phyloP scores from a whole-genome alignment of 1,140 invertebrate genomes.

The Coelopa frigida region DNA sequence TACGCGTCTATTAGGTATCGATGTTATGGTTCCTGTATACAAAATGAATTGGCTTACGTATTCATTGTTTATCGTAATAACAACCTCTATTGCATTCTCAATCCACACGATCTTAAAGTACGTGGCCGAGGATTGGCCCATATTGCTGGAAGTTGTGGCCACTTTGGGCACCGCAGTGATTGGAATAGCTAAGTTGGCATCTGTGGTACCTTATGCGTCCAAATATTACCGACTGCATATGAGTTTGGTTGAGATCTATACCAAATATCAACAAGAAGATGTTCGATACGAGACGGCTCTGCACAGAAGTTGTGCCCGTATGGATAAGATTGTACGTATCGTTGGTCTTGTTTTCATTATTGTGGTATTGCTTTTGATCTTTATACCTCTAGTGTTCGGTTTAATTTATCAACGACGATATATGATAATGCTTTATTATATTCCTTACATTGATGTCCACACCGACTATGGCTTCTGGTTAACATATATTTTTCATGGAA shows the following conservation, averaged over 20 bases:
- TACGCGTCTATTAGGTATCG: too few relatives aligned
- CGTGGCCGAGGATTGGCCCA: slow-evolving; percentile 9
- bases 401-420: neutral
- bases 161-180: neutral
- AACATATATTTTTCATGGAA: neutral
- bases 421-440: neutral
- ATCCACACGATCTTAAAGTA: too few relatives aligned
- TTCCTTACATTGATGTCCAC: neutral
- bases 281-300: neutral
- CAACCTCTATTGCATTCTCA: too few relatives aligned
- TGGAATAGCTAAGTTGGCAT: neutral
- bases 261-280: slow-evolving; percentile 2
- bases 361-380: too few relatives aligned
- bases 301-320: neutral
- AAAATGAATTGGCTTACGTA: too few relatives aligned
- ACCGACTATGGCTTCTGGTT: neutral
- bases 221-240: neutral
- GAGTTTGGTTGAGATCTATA: neutral
- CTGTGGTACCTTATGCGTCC: neutral
- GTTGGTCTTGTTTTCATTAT: too few relatives aligned
- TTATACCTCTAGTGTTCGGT: neutral
- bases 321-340: slow-evolving; percentile 1
- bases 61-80: too few relatives aligned
- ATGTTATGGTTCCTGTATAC: too few relatives aligned
- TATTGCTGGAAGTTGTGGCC: neutral